Evolutionary conservation across 2,113 vertebrate genomes (phyloP).

Genomic region (Psittacus erithacus): DNA sequence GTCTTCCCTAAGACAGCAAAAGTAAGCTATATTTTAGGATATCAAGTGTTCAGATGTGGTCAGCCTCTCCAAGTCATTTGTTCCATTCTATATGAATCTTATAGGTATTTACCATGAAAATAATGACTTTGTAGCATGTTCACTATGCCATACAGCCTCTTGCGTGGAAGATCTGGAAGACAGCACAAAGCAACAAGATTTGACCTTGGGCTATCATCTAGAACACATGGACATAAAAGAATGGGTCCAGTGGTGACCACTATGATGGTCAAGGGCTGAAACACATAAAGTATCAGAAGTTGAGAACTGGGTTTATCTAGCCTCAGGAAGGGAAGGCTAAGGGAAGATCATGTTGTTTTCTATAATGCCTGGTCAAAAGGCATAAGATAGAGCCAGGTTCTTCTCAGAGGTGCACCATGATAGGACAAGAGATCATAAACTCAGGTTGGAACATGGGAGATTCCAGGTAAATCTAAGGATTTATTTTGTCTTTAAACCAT

Average conservation of each 20-base stretch:
- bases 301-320: background rate
- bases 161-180: background rate
- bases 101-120: background rate
- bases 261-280: background rate
- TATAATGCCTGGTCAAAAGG: background rate
- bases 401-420: background rate
- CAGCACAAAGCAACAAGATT: background rate
- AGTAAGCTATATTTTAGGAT: background rate
- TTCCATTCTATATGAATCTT: background rate
- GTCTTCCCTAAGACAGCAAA: background rate
- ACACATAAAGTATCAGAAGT: background rate
- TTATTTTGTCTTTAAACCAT: background rate
- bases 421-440: background rate
- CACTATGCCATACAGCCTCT: background rate
- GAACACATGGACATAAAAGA: background rate
- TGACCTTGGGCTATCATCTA: background rate
- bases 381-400: background rate
- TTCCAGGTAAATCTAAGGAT: background rate
- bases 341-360: rapidly evolving
- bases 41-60: background rate
- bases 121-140: background rate
- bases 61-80: background rate
- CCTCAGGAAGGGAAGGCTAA: background rate
- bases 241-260: background rate
- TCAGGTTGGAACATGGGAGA: background rate